These are phyloP conservation scores for Odocoileus virginianus DNA, from an alignment of 2,113 vertebrate genomes.

Conservation along the genomic window DNA sequence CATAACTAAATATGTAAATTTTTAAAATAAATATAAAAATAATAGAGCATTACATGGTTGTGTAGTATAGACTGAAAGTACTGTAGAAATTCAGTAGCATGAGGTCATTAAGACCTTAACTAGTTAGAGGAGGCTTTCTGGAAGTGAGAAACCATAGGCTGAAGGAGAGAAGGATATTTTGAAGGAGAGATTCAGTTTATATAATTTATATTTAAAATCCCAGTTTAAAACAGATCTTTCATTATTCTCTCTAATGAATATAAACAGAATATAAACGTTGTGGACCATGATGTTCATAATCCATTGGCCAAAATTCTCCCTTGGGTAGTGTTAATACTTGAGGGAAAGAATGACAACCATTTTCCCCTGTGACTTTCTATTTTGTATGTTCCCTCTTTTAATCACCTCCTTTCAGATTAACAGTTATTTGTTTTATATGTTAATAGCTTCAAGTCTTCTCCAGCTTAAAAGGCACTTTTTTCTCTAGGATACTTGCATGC, in stretches of 20 bases:
- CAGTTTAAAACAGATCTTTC: not conserved
- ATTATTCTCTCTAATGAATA: not conserved
- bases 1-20: not conserved
- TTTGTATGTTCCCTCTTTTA: not conserved
- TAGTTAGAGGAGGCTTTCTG: not conserved
- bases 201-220: not conserved
- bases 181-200: not conserved
- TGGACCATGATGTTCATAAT: not conserved
- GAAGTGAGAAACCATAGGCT: not conserved
- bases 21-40: not conserved
- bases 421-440: not conserved
- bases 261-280: not conserved
- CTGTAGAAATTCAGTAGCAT: not conserved
- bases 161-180: not conserved
- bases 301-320: not conserved
- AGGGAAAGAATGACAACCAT: not conserved
- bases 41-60: not conserved
- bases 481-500: not conserved
- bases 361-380: not conserved
- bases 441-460: not conserved
- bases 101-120: not conserved
- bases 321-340: not conserved
- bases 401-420: not conserved
- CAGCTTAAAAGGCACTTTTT: not conserved
- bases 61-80: not conserved